Conservation (phyloP, 2,888 invertebrate genomes). For the Tipula lateralis region DNA sequence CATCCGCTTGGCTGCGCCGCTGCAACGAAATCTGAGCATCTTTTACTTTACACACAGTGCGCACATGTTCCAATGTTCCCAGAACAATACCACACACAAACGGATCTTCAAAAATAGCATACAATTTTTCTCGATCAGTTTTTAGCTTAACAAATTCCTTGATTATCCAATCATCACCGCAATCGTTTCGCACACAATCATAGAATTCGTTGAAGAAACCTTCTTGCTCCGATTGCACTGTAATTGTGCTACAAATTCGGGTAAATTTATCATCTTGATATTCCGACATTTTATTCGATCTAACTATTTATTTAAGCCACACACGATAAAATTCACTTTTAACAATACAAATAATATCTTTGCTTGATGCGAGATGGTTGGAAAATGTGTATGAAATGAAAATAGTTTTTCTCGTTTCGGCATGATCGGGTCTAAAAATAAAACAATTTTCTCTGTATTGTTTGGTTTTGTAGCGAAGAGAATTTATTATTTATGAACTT, state of each 20-base stretch:
- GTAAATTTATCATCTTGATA: conserved; percentile 54
- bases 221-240: conserved; percentile 66
- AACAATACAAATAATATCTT: not conserved
- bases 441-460: not conserved
- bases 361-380: not conserved
- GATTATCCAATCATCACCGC: conserved; percentile 56
- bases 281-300: conserved; percentile 35
- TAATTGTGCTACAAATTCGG: conserved; percentile 65
- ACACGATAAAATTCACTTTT: not conserved
- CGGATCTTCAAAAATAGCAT: conserved; percentile 48
- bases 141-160: conserved; percentile 56
- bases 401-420: not conserved
- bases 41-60: conserved; percentile 63
- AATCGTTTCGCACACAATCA: conserved; percentile 52
- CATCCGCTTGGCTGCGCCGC: conserved; percentile 59
- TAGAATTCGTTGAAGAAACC: conserved; percentile 70
- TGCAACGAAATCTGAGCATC: conserved; percentile 58
- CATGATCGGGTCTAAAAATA: not conserved
- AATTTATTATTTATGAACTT: not conserved
- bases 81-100: conserved; percentile 51
- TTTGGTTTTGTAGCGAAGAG: not conserved
- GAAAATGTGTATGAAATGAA: not conserved
- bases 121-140: conserved; percentile 57
- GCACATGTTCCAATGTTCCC: conserved; percentile 61
- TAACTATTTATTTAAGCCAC: not conserved